These are phyloP conservation scores for Papilio protenor DNA, from an alignment of 2,888 invertebrate species.

Conservation along the genomic window DNA sequence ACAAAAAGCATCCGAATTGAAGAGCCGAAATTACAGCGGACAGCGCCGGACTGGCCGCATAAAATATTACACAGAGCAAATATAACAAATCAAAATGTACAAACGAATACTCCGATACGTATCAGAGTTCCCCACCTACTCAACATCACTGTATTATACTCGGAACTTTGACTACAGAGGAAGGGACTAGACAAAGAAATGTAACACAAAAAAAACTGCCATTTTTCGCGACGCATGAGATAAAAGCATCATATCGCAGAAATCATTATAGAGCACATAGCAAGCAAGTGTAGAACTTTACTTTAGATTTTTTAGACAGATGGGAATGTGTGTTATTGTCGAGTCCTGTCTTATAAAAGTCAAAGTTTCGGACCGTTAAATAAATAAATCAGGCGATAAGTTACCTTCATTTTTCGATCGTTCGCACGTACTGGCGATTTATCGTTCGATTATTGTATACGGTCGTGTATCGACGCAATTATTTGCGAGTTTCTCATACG, in stretches of 20 bases:
- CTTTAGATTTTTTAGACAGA: not conserved
- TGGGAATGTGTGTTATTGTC: not conserved
- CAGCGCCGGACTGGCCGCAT: conserved; percentile 29
- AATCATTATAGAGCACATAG: not conserved
- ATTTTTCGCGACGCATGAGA: too few species aligned
- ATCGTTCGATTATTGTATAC: conserved; percentile 42
- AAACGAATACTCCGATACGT: conserved; percentile 41
- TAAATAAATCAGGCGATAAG: conserved; percentile 44
- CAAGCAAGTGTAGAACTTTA: not conserved
- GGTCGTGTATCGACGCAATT: conserved; percentile 31
- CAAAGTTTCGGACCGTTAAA: conserved; percentile 33
- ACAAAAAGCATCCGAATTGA: conserved; percentile 34
- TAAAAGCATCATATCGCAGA: too few species aligned
- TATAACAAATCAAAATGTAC: conserved; percentile 44
- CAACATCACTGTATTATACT: conserved; percentile 35
- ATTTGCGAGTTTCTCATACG: conserved; percentile 35
- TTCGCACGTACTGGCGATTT: conserved; percentile 44
- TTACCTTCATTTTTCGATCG: conserved; percentile 42
- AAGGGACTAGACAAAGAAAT: not conserved
- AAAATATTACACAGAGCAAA: conserved; percentile 42
- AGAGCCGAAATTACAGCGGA: conserved; percentile 36
- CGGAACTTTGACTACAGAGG: not conserved
- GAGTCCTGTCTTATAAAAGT: not conserved
- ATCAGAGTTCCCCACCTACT: conserved; percentile 40
- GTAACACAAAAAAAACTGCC: too few species aligned